Base-by-base conservation (phyloP, 1,140 invertebrate genomes). In the Lordiphosa collinella region DNA sequence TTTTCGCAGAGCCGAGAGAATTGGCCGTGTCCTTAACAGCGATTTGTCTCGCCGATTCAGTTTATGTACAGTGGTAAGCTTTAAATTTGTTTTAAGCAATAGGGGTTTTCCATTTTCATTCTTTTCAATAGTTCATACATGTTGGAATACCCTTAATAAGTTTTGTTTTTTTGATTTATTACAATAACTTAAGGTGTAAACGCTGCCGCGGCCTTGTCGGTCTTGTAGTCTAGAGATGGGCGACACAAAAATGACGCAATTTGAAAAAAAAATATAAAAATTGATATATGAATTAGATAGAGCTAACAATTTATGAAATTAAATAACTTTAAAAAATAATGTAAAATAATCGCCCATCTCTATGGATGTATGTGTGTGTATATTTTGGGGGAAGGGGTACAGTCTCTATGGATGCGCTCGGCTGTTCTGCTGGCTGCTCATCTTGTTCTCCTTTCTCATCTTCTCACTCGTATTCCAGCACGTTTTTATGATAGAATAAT, bases 401-500 rank as follows among this genome's bases (percentile, higher is more conserved):
- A 76, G 66, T 80, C 71, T 75, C 70, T 58, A 46, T 66, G 31
- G 40, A 72, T 63, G 46, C 52, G 35, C 12, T 32, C 52, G 47
- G 44, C 47, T 57, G 31, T 44, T 29, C 31, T 16, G 35, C 16
- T 18, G 31, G 25, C 49, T 43, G 35, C 32, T 38, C 16, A 14
- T 32, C 31, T 31, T 11, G 32, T 22, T 47, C 29, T 18, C 3
- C 14, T 37, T 22, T 47, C 29, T 18, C 3, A 25, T 56, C 22
- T 13, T 22, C 29, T 72, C 63, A 90, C 62, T 92, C 94, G 85
- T 96, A 96, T 82, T 96, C 95, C 89, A 97, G 89, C 55, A 96
- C 93, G 89, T 96, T 95, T 90, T 97, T 97, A 90, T 97, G 96
- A 89, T 98, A 98, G 91, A 97, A 97, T 40, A 97, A 91, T 44